Percentiles rank a stretch among this genome's conserved stretches.
phyloP scores from a whole-genome alignment of 2,888 invertebrate species.

The Siphonodentalium dalli region DNA sequence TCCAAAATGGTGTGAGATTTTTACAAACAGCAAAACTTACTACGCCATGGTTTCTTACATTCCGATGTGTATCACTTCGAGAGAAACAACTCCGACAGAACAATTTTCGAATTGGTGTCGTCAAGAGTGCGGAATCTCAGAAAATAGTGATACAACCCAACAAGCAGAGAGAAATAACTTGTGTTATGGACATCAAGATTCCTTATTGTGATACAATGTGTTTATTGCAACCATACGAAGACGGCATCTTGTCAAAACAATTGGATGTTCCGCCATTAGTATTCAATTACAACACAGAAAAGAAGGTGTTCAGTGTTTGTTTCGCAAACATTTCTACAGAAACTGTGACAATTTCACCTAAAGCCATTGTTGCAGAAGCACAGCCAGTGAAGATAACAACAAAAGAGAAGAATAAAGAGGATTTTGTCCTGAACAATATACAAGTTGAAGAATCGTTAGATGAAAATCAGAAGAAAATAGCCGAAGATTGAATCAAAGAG shows the following conservation, averaged over 20 bases:
- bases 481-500: neutral
- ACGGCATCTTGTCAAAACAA: neutral
- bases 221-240: neutral
- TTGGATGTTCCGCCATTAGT: conserved; percentile 7
- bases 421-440: neutral
- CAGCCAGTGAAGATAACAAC: too few species aligned
- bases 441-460: neutral
- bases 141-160: neutral
- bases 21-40: conserved; percentile 1
- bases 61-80: neutral
- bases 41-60: conserved; percentile 8
- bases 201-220: neutral
- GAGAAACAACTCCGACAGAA: conserved; percentile 1
- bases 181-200: neutral
- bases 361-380: conserved; percentile 1
- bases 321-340: conserved; percentile 1
- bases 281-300: neutral
- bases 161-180: neutral
- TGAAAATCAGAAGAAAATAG: neutral
- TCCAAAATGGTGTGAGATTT: conserved; percentile 7
- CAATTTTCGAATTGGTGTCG: neutral
- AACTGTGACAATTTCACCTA: conserved; percentile 2
- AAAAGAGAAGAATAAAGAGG: too few species aligned
- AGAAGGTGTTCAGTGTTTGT: neutral
- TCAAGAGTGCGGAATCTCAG: neutral